Evolutionary conservation across 2,888 invertebrate genomes (phyloP), one percentile per base, ranked within the genome.

Genomic region (Ceramica pisi): DNA sequence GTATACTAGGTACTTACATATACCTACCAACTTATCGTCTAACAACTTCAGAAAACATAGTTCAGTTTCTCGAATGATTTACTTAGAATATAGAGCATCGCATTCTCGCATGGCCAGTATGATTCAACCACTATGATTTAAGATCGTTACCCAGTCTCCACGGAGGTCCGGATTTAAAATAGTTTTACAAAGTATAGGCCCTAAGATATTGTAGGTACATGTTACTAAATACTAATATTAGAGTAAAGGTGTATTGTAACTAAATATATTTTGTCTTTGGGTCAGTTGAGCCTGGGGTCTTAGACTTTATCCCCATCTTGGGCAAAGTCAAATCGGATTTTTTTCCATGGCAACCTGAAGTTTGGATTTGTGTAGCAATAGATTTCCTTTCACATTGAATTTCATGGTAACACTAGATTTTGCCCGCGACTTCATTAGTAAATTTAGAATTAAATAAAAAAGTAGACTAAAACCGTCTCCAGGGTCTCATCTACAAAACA

Each of bases 61-160:
- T 51, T 14, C 38, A 35, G 61, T 46, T 50, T 46, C 63, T 66
- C n/a, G 21, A 63, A 71, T 51, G 26, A 64, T 78, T 75, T 69
- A 81, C n/a, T 60, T 71, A 51, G 64, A 57, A 71, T 64, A 71
- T 71, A 60, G 81, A 75, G 65, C 66, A 74, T 67, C 53, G 63
- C 61, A 60, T 38, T 44, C 67, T 73, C 55, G 74, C 73, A 78
- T 73, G 65, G 69, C 60, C 62, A 12, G 60, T 57, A 65, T 57
- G 79, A 78, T 82, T 81, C 78, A 67, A 82, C 60, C 80, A 79
- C 81, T 69, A 80, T 87, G 84, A 83, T 87, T 83, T 83, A 86
- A 76, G 75, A 72, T 78, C 80, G 82, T 82, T 78, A 81, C 50
- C 38, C 2, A 64, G 46, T 50, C 80, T 74, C 62, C 64, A 7